phyloP scores from a whole-genome alignment of 2,113 vertebrate species.

The Bolborhynchus lineola region DNA sequence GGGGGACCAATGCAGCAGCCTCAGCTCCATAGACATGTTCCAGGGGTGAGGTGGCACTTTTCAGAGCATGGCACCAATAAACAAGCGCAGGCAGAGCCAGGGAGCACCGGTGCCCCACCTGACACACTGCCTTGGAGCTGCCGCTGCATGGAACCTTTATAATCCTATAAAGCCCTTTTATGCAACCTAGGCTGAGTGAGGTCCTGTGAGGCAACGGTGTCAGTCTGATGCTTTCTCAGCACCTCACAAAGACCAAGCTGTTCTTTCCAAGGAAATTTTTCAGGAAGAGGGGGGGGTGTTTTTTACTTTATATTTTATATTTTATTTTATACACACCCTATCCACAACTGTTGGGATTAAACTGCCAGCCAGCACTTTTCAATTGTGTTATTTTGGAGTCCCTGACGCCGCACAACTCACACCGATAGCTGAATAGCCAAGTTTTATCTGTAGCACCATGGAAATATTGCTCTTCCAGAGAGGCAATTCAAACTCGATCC shows the following conservation, averaged over 20 bases:
- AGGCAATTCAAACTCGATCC: background rate
- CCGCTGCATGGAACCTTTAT: constrained; percentile 17
- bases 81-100: background rate
- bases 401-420: background rate
- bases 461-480: background rate
- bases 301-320: background rate
- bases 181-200: constrained; percentile 18
- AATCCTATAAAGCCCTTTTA: constrained; percentile 66
- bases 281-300: accelerated
- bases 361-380: background rate
- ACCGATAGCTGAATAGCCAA: accelerated
- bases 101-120: background rate
- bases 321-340: background rate
- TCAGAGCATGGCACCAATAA: background rate
- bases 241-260: constrained; percentile 28
- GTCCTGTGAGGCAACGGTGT: constrained; percentile 54
- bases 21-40: background rate
- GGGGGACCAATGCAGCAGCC: background rate
- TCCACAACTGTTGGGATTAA: background rate
- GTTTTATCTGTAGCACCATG: background rate
- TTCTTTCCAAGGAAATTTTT: background rate
- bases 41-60: background rate
- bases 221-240: constrained; percentile 25
- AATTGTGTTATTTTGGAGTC: background rate
- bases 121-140: background rate